These are phyloP conservation scores for Paracanthobrama guichenoti DNA, from an alignment of 2,113 vertebrate genomes.

Conservation along the genomic window DNA sequence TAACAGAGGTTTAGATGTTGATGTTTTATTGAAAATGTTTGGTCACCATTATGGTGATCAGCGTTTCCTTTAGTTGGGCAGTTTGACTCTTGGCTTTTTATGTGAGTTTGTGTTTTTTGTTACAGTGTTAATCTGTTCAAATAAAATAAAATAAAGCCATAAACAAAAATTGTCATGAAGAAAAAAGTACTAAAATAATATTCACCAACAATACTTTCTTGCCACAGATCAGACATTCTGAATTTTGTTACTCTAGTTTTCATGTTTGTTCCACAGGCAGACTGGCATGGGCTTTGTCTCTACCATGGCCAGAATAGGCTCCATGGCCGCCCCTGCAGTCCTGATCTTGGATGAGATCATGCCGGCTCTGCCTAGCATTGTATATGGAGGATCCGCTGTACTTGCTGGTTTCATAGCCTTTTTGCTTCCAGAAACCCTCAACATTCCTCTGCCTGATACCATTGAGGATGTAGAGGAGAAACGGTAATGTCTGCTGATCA, in stretches of 20 bases:
- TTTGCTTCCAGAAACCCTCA: slow-evolving; percentile 86
- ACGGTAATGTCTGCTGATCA: slow-evolving; percentile 52
- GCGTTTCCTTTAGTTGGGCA: too few relatives aligned
- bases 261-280: slow-evolving; percentile 74
- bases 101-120: too few relatives aligned
- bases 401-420: slow-evolving; percentile 69
- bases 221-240: too few relatives aligned
- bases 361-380: slow-evolving; percentile 77
- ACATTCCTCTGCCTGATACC: slow-evolving; percentile 82
- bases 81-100: too few relatives aligned
- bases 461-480: slow-evolving; percentile 81
- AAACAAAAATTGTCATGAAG: too few relatives aligned
- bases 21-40: too few relatives aligned
- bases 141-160: too few relatives aligned
- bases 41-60: too few relatives aligned
- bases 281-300: slow-evolving; percentile 88
- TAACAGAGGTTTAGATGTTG: too few relatives aligned
- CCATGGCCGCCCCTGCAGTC: slow-evolving; percentile 86
- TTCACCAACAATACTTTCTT: too few relatives aligned
- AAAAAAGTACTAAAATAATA: too few relatives aligned
- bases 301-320: slow-evolving; percentile 86
- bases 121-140: too few relatives aligned
- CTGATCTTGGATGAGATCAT: slow-evolving; percentile 85
- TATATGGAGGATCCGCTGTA: slow-evolving; percentile 79
- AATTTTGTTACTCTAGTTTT: not conserved